Evolutionary conservation across 2,797 vertebrate genomes (phyloP).

Genomic region (Myripristis jacobus): DNA sequence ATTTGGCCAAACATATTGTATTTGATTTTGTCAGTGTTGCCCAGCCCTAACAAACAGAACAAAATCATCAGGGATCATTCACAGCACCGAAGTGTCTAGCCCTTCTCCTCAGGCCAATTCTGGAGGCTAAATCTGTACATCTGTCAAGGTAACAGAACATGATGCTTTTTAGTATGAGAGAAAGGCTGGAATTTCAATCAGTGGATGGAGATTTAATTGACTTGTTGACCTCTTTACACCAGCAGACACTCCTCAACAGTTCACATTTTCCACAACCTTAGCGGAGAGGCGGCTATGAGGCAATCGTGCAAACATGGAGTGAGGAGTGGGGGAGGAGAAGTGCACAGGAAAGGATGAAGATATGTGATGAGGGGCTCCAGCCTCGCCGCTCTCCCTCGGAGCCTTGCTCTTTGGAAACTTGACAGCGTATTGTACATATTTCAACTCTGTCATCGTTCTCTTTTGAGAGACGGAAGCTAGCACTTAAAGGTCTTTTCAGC

Average conservation of each 20-base stretch:
- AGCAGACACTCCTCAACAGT: conserved; percentile 18
- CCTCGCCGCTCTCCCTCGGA: neutral
- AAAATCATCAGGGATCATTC: too few relatives aligned
- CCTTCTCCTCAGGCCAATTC: too few relatives aligned
- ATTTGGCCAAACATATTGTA: too few relatives aligned
- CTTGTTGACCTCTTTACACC: conserved; percentile 39
- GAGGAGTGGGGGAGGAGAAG: neutral
- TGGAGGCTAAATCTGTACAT: too few relatives aligned
- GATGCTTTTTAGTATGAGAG: conserved; percentile 3
- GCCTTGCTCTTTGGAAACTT: neutral
- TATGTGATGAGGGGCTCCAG: neutral
- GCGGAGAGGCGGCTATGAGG: conserved; percentile 1
- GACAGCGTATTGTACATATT: conserved; percentile 5
- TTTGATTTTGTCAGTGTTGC: too few relatives aligned
- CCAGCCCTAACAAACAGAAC: too few relatives aligned
- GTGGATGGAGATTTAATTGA: neutral
- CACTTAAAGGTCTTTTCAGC: conserved; percentile 44
- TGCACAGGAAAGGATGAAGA: neutral
- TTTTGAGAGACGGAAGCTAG: conserved; percentile 39
- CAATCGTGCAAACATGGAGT: conserved; percentile 2
- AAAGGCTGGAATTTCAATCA: conserved; percentile 5
- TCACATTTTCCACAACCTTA: conserved; percentile 8
- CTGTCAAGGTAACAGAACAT: neutral
- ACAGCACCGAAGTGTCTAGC: too few relatives aligned
- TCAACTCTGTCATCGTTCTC: conserved; percentile 22